A percentile compares a stretch with the other conserved stretches of the same genome.
phyloP scores from a whole-genome alignment of 2,113 vertebrate genomes.

The Lampris incognitus region DNA sequence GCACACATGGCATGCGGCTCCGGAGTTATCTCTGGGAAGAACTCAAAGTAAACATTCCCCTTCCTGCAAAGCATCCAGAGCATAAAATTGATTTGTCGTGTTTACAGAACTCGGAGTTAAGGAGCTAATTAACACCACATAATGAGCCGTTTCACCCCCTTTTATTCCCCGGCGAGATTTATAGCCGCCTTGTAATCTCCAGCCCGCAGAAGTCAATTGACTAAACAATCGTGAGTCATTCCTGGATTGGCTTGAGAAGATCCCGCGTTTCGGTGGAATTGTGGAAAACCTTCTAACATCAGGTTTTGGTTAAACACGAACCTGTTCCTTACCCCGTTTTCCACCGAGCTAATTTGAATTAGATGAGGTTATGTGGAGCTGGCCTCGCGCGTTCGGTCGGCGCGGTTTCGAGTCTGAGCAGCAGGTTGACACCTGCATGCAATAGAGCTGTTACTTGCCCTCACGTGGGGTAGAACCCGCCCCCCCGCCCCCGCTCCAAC shows the following conservation, averaged over 20 bases:
- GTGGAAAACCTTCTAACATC: slow-evolving; percentile 22
- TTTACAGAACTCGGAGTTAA: slow-evolving; percentile 48
- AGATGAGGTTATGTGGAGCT: slow-evolving; percentile 22
- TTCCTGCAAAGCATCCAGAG: slow-evolving; percentile 21
- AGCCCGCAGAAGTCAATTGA: slow-evolving; percentile 17
- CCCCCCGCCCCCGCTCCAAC: too few relatives aligned
- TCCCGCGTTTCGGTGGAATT: slow-evolving; percentile 16
- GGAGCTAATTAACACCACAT: slow-evolving; percentile 32
- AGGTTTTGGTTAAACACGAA: slow-evolving; percentile 27
- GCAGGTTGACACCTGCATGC: slow-evolving; percentile 40
- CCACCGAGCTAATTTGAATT: slow-evolving; percentile 13
- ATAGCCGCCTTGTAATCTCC: slow-evolving; percentile 19
- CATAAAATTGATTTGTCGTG: slow-evolving; percentile 56
- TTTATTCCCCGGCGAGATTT: slow-evolving; percentile 40
- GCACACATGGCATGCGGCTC: slow-evolving; percentile 23
- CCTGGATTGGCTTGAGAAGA: slow-evolving; percentile 23
- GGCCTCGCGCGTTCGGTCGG: not conserved
- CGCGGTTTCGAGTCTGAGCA: slow-evolving; percentile 21
- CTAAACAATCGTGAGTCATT: slow-evolving; percentile 39
- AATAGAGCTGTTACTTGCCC: slow-evolving; percentile 21
- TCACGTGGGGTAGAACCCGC: slow-evolving; percentile 7
- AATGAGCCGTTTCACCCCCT: slow-evolving; percentile 16
- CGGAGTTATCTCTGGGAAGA: slow-evolving; percentile 33
- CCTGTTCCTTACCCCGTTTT: slow-evolving; percentile 13
- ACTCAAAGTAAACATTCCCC: slow-evolving; percentile 24